Evolutionary conservation across 2,113 vertebrate species (phyloP).

Genomic region (Zosterops pallidus): DNA sequence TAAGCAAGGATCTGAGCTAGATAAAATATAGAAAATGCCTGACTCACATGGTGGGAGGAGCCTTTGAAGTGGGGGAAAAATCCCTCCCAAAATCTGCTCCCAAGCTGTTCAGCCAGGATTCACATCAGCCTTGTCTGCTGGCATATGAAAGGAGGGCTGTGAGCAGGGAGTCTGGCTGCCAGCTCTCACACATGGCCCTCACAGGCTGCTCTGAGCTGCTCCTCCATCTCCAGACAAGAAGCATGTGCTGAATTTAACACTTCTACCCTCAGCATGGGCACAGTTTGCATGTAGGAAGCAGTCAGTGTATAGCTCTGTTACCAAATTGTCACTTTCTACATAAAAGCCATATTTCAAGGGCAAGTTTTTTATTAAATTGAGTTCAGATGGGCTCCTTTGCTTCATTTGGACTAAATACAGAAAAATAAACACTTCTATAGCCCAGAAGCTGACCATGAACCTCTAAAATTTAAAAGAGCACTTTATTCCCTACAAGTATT

Average conservation of each 20-base stretch:
- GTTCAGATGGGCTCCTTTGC: not conserved
- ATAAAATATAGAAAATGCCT: not conserved
- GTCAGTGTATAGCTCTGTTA: not conserved
- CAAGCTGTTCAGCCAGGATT: not conserved
- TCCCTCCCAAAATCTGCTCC: not conserved
- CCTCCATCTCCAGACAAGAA: not conserved
- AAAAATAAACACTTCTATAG: not conserved
- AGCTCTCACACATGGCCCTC: not conserved
- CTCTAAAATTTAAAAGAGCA: not conserved
- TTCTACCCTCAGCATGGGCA: not conserved
- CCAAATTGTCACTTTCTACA: not conserved
- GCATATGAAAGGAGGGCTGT: not conserved
- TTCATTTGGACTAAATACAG: not conserved
- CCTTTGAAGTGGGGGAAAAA: not conserved
- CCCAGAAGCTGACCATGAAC: not conserved
- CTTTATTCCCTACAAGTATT: not conserved
- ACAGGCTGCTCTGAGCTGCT: not conserved
- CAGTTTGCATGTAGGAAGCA: not conserved
- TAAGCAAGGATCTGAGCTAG: not conserved
- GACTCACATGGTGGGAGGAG: not conserved
- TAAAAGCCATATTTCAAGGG: not conserved
- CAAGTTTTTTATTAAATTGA: not conserved
- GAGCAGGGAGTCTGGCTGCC: not conserved
- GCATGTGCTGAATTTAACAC: not conserved
- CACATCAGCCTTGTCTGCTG: not conserved